A percentile compares a stretch with the other conserved stretches of the same genome.
phyloP scores from a whole-genome alignment of 35 echinoderm and acorn worm species.

The Diadema setosum region DNA sequence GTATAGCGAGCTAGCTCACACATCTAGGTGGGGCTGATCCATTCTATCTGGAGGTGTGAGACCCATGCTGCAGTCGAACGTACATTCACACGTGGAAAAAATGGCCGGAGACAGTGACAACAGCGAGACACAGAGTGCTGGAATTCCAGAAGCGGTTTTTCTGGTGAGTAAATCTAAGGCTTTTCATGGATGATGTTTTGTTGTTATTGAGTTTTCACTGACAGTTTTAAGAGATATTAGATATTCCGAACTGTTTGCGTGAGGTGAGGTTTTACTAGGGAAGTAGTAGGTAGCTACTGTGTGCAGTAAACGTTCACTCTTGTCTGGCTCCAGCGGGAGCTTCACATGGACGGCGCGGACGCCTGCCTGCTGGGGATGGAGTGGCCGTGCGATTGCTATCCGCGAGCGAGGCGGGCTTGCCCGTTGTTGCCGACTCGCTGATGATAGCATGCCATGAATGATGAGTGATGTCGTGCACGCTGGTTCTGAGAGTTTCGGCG shows the following conservation, averaged over 20 bases:
- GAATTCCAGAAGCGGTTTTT: constrained; percentile 64
- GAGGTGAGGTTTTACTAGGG: neutral
- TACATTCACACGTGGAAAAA: no score
- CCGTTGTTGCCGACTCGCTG: no score
- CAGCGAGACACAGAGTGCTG: neutral
- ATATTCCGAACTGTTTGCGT: neutral
- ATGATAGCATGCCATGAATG: no score
- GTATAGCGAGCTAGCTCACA: no score
- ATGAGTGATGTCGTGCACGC: no score
- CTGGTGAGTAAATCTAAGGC: constrained; percentile 1
- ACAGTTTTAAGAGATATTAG: neutral
- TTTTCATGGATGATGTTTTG: neutral
- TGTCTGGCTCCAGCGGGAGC: neutral
- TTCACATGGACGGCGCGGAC: neutral
- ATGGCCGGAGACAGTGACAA: neutral
- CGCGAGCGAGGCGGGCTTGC: no score
- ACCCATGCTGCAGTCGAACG: no score
- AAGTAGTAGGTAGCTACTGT: neutral
- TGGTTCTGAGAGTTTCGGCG: no score
- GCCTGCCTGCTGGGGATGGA: neutral
- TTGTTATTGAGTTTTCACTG: neutral
- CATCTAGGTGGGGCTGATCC: no score
- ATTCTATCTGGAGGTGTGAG: no score
- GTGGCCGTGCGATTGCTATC: no score
- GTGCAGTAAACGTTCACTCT: neutral